Base-by-base conservation (phyloP, 2,113 vertebrate genomes). In the Thermophis baileyi region DNA sequence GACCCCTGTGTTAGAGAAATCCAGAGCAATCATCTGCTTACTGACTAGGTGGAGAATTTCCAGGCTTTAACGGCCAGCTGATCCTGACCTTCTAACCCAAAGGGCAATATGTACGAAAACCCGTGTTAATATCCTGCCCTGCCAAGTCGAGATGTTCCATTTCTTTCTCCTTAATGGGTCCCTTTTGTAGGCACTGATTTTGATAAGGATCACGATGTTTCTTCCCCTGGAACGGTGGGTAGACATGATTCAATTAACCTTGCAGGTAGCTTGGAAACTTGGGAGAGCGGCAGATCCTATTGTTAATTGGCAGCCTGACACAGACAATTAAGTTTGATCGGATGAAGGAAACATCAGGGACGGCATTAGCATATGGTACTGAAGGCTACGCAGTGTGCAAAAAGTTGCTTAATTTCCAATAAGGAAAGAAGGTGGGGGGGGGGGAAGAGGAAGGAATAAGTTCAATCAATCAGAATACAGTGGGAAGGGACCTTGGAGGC, bases 161-260 rank as follows among this genome's bases (percentile, higher is more conserved):
- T 96, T 97, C 97, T 95, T 95, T 22, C 22, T 0, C 94, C 96
- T 95, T 93, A 94, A 96, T 96, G 95, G 81, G 96, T 96, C 94
- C 96, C 96, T 94, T 97, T 97, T 86, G 81, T 94, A 96, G 96
- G 94, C 95, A 91, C 93, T 92, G 93, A 94, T 96, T 97, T 97
- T 94, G 95, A 94, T 51, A 96, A 95, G 96, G 95, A 97, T 97
- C 96, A 94, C 96, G 93, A 96, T 96, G 96, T 96, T 96, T 96
- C 92, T 97, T 97, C 97, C 95, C 93, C 96, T 95, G 95, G 97
- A 98, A 97, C 96, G 63, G 96, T 96, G 87, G 95, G 93, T 94
- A 96, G 96, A 96, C 97, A 96, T 98, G 98, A 98, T 98, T 98
- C 98, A 98, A 98, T 98, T 98, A 98, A 98, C 98, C 98, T 98